phyloP scores from a whole-genome alignment of 2,888 invertebrate genomes.

The Imbricaverruca yamaguchii region DNA sequence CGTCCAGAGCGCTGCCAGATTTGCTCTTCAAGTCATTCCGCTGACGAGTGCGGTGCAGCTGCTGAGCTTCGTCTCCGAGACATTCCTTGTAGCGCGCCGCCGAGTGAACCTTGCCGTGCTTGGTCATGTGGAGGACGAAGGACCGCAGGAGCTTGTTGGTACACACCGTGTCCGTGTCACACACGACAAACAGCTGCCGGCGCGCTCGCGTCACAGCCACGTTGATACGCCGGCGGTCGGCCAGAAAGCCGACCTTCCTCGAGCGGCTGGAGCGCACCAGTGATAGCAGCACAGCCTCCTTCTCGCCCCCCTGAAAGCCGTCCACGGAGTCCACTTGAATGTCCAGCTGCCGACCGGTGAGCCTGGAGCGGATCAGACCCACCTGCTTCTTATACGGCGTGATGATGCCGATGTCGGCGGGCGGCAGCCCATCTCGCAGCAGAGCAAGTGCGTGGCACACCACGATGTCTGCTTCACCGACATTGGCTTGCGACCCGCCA shows the following conservation, averaged over 20 bases:
- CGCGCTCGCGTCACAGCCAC: slow-evolving; percentile 53
- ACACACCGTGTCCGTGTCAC: slow-evolving; percentile 47
- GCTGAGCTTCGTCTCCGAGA: no score
- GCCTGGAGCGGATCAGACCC: slow-evolving; percentile 43
- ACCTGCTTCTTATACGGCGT: slow-evolving; percentile 50
- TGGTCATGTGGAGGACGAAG: slow-evolving; percentile 44
- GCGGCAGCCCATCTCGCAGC: slow-evolving; percentile 42
- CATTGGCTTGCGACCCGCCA: slow-evolving; percentile 32
- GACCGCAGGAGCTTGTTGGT: slow-evolving; percentile 43
- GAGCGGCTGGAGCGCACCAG: slow-evolving; percentile 50
- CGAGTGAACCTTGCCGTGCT: slow-evolving; percentile 45
- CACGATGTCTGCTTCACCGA: slow-evolving; percentile 49
- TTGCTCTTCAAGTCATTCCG: no score
- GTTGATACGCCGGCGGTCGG: slow-evolving; percentile 50
- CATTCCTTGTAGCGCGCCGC: no score
- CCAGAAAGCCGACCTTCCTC: slow-evolving; percentile 50
- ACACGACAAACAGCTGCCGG: slow-evolving; percentile 48
- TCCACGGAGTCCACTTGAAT: slow-evolving; percentile 51
- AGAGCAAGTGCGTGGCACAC: slow-evolving; percentile 44
- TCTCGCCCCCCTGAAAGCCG: slow-evolving; percentile 54
- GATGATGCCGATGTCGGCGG: slow-evolving; percentile 48
- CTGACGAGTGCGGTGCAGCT: no score
- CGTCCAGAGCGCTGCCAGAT: no score
- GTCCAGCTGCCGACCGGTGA: slow-evolving; percentile 35
- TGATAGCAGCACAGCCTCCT: slow-evolving; percentile 51